Conservation (phyloP, 2,888 invertebrate genomes). For the Tenthredo scrophulariae region DNA sequence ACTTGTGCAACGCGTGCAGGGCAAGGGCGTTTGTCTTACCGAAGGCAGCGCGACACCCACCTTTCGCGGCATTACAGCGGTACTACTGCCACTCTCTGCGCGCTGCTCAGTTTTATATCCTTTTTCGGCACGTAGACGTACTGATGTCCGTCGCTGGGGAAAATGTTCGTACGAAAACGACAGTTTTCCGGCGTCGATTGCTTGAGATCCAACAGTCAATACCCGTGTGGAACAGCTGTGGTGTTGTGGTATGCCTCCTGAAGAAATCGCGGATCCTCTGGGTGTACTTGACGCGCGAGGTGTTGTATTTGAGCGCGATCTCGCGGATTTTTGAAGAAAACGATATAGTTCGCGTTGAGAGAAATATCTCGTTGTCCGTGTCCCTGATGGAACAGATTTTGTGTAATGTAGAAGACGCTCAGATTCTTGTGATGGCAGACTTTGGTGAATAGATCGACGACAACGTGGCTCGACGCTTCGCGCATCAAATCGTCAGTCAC, state of each 20-base stretch:
- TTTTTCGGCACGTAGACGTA: constrained; percentile 2
- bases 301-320: constrained; percentile 25
- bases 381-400: constrained; percentile 54
- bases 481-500: constrained; percentile 54
- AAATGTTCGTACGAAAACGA: not conserved
- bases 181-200: constrained; percentile 35
- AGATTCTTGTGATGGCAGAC: constrained; percentile 53
- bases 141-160: not conserved
- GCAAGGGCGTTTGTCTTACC: constrained; percentile 2
- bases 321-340: constrained; percentile 45
- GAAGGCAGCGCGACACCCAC: not conserved
- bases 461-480: constrained; percentile 38
- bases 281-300: constrained; percentile 18
- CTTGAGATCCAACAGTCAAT: not conserved
- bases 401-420: constrained; percentile 49
- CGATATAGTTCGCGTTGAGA: constrained; percentile 55
- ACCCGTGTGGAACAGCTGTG: not conserved
- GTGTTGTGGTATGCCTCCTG: constrained; percentile 24
- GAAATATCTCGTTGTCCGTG: constrained; percentile 51
- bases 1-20: constrained; percentile 27
- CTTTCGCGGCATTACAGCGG: constrained; percentile 37
- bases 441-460: constrained; percentile 50
- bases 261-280: constrained; percentile 13
- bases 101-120: not conserved
- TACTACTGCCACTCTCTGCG: constrained; percentile 3